Percentiles rank a stretch among this genome's conserved stretches.
Evolutionary conservation across 1,140 invertebrate genomes (phyloP).

Genomic region (Nilaparvata lugens): DNA sequence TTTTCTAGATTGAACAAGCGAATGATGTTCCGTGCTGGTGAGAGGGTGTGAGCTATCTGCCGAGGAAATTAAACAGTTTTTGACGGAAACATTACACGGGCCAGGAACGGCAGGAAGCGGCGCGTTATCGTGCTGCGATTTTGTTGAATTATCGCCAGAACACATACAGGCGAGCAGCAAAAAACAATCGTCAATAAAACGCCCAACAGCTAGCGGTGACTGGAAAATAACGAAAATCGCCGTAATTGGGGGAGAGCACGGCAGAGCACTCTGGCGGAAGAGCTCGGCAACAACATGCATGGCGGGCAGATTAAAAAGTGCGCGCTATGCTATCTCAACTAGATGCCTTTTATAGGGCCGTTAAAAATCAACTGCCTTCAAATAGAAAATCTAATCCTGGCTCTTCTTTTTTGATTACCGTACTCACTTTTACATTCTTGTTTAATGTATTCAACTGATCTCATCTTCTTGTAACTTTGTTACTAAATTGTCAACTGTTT

Average conservation of each 20-base stretch:
- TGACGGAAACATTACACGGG: constrained; percentile 5
- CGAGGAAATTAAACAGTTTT: constrained; percentile 5
- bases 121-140: neutral
- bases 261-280: neutral
- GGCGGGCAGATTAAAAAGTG: neutral
- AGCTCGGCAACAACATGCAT: no score
- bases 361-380: neutral
- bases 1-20: neutral
- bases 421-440: no score
- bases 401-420: neutral
- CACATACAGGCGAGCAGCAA: neutral
- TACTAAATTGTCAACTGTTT: no score
- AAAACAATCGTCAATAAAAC: constrained; percentile 4
- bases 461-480: no score
- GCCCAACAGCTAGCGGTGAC: neutral
- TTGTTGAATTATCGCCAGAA: constrained; percentile 6
- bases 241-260: neutral
- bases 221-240: constrained; percentile 5
- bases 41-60: neutral
- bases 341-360: constrained; percentile 2
- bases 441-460: no score
- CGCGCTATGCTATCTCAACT: neutral
- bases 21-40: neutral
- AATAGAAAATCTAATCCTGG: neutral
- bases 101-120: neutral